Conservation (phyloP, 2,888 invertebrate genomes). For the Napeogenes sylphis region DNA sequence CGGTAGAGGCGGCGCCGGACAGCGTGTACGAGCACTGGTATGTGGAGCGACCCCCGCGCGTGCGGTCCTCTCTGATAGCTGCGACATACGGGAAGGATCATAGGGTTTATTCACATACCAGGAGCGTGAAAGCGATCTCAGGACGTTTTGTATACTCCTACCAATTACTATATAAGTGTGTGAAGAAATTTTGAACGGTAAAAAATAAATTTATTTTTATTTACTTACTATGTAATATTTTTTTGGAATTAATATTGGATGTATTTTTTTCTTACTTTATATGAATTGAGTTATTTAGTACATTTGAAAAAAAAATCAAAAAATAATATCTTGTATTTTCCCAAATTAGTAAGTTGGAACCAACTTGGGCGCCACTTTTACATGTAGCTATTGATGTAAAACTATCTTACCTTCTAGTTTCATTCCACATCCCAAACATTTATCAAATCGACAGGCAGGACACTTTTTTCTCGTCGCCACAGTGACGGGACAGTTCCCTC, state of each 20-base stretch:
- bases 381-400: background rate
- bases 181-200: too few relatives aligned
- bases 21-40: slow-evolving; percentile 96
- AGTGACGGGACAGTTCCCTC: slow-evolving; percentile 94
- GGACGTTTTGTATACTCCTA: too few relatives aligned
- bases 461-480: slow-evolving; percentile 97
- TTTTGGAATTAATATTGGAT: too few relatives aligned
- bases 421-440: slow-evolving; percentile 97
- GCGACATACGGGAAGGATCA: slow-evolving; percentile 32
- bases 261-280: too few relatives aligned
- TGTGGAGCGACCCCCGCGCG: slow-evolving; percentile 95
- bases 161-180: too few relatives aligned
- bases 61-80: slow-evolving; percentile 96
- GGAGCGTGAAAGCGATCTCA: too few relatives aligned
- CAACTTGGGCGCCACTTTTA: slow-evolving; percentile 4
- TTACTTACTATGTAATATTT: too few relatives aligned
- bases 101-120: too few relatives aligned
- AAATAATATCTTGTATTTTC: too few relatives aligned
- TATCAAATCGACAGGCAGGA: slow-evolving; percentile 97
- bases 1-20: slow-evolving; percentile 82
- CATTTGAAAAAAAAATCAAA: too few relatives aligned
- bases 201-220: too few relatives aligned
- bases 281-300: too few relatives aligned
- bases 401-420: slow-evolving; percentile 87
- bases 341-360: background rate